A percentile compares a stretch with the other conserved stretches of the same genome.
These are phyloP conservation scores for Molorchus minor DNA, from an alignment of 2,888 invertebrate species.

Conservation along the genomic window DNA sequence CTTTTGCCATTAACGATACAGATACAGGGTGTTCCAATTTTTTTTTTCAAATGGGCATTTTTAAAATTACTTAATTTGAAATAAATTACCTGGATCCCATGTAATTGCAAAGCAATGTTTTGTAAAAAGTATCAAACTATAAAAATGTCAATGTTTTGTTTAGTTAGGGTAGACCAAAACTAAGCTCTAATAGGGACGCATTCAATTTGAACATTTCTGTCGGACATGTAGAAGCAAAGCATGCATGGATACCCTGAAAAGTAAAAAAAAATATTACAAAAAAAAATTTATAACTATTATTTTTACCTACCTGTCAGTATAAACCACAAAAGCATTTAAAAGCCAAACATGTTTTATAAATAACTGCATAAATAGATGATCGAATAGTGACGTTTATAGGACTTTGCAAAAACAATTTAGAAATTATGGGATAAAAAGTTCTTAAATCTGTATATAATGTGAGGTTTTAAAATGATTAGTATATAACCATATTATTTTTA, in stretches of 20 bases:
- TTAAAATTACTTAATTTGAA: neutral
- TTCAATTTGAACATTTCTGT: conserved; percentile 51
- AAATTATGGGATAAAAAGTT: no score
- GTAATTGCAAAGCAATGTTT: neutral
- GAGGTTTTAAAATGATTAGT: no score
- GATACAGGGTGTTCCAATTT: no score
- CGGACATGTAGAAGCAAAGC: conserved; percentile 57
- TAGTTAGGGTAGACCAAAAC: neutral
- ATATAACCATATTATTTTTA: no score
- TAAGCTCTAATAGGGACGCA: conserved; percentile 7
- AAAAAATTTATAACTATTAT: conserved; percentile 12
- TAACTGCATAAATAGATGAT: no score
- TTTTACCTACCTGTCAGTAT: conserved; percentile 11
- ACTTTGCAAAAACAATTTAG: no score
- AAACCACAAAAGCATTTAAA: no score
- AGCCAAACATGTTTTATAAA: no score
- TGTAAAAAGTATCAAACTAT: neutral
- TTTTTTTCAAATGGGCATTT: neutral
- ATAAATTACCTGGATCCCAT: neutral
- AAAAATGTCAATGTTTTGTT: neutral
- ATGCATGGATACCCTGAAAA: conserved; percentile 56
- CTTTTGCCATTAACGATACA: no score
- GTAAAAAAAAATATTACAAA: conserved; percentile 42
- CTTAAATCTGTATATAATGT: no score
- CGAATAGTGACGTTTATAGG: no score